These are phyloP conservation scores for Morpho helenor DNA, from an alignment of 2,888 invertebrate species.

Conservation along the genomic window DNA sequence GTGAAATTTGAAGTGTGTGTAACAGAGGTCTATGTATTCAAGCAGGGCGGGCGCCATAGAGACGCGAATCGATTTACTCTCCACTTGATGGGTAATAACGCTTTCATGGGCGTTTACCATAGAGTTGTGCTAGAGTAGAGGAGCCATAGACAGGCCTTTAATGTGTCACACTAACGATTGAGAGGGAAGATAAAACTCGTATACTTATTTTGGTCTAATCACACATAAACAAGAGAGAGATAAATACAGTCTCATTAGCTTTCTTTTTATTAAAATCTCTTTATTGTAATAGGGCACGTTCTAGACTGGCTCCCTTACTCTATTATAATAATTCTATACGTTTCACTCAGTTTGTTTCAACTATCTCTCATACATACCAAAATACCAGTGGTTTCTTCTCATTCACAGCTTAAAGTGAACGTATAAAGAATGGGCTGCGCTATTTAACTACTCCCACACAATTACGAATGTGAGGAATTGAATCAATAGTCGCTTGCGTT, in stretches of 20 bases:
- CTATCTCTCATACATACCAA: not conserved
- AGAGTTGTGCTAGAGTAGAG: no score
- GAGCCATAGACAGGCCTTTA: no score
- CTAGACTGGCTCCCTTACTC: no score
- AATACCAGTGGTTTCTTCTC: not conserved
- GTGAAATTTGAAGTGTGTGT: conserved; percentile 14
- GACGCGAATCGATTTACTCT: conserved; percentile 66
- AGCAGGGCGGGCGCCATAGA: conserved; percentile 46
- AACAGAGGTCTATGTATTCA: conserved; percentile 8
- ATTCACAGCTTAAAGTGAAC: not conserved
- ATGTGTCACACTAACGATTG: no score
- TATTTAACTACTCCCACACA: not conserved
- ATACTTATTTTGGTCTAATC: no score
- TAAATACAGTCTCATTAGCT: no score
- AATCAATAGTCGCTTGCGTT: not conserved
- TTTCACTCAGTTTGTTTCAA: not conserved
- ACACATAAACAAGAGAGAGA: no score
- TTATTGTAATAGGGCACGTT: no score
- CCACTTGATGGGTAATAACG: conserved; percentile 56
- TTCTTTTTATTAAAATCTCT: no score
- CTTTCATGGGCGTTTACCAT: conserved; percentile 46
- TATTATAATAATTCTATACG: not conserved
- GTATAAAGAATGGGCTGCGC: no score
- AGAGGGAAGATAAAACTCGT: not conserved
- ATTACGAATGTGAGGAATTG: not conserved